Evolutionary conservation across 2,113 vertebrate species (phyloP), one percentile per base, ranked within the genome.

Genomic region (Pangasianodon gigas): DNA sequence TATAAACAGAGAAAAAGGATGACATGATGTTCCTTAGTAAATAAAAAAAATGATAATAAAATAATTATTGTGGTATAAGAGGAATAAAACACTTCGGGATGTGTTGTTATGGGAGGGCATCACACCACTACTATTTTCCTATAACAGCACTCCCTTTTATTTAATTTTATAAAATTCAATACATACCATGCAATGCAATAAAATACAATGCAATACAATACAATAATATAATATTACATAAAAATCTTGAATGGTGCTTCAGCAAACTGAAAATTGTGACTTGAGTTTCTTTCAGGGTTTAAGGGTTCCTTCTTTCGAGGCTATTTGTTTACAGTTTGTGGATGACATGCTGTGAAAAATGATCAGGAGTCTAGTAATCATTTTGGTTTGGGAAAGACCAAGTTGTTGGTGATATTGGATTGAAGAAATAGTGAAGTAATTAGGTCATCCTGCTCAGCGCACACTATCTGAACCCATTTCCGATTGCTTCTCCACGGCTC

Each of bases 381-480:
- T 62, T 89, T 75, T 51, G 44, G 44, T 74, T 75, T 67, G 37
- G n/a, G 60, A n/a, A 88, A 81, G 84, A 86, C 77, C 37, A 80
- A 46, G 29, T 58, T 65, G 56, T 32, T 60, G 29, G 48, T 92
- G 90, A 24, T 67, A 65, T 52, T 67, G 32, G 69, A 92, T 90
- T 87, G 87, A 86, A 93, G 92, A 89, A 95, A 94, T 92, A 92
- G 91, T 90, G 62, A 93, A 91, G 91, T 93, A 94, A 95, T 95
- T 94, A 94, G 89, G 90, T 94, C 89, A 93, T 94, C 92, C 91
- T 91, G 91, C 93, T 91, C 89, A 92, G 92, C 83, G 86, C 87
- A 85, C 92, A 94, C 90, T 92, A 93, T 95, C 92, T 88, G 87
- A 93, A 94, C 95, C 89, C 89, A 93, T 95, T 94, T 95, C 93